These are phyloP conservation scores for Achroia grisella DNA, from an alignment of 1,140 invertebrate genomes.

Conservation along the genomic window DNA sequence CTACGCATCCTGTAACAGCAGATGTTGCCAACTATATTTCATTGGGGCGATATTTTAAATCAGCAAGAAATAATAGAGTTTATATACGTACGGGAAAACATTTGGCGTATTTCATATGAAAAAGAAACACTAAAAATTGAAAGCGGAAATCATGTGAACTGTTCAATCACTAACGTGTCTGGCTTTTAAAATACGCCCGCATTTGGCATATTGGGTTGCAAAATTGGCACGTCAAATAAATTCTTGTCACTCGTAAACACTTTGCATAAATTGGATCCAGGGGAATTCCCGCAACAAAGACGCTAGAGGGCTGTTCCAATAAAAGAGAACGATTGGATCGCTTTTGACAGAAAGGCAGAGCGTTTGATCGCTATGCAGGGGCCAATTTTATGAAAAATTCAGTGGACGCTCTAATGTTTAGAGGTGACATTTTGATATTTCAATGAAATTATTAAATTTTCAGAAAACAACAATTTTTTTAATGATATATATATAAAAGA, in stretches of 20 bases:
- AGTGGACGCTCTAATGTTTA: background rate
- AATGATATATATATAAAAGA: too few relatives aligned
- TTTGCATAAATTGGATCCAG: slow-evolving; percentile 52
- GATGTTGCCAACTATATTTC: too few relatives aligned
- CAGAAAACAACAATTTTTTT: too few relatives aligned
- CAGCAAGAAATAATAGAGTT: too few relatives aligned
- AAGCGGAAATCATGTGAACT: slow-evolving; percentile 20
- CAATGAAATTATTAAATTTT: too few relatives aligned
- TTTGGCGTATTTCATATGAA: background rate
- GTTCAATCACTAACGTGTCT: slow-evolving; percentile 22
- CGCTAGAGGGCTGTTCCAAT: slow-evolving; percentile 42
- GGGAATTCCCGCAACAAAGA: slow-evolving; percentile 51
- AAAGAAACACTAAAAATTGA: background rate
- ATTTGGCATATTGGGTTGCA: slow-evolving; percentile 23
- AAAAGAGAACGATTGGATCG: slow-evolving; percentile 53
- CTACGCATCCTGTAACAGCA: too few relatives aligned
- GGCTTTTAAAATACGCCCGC: slow-evolving; percentile 23
- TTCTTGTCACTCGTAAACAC: slow-evolving; percentile 53
- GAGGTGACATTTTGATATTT: background rate
- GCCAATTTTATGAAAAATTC: slow-evolving; percentile 1
- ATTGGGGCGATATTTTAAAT: too few relatives aligned
- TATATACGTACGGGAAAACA: too few relatives aligned
- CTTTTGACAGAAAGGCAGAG: slow-evolving; percentile 41
- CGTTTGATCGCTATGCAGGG: slow-evolving; percentile 17
- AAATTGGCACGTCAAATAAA: slow-evolving; percentile 49